Evolutionary conservation across 2,888 invertebrate species (phyloP).

Genomic region (Drosophila buzzatii): DNA sequence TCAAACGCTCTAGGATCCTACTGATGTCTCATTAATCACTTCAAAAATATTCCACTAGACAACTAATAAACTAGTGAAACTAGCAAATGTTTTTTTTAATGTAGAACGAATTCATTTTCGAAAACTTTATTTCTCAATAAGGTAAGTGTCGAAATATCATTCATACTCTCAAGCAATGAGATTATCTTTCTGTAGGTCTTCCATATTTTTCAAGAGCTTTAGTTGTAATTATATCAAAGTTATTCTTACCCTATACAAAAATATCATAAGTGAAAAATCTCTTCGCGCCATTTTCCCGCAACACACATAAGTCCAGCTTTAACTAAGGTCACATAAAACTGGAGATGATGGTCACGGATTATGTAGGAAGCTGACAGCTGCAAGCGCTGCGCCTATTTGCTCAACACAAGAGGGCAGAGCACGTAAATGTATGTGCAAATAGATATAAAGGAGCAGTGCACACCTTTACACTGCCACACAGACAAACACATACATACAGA

Average conservation of each 20-base stretch:
- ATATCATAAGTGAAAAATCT: conserved; percentile 11
- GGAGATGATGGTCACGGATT: conserved; percentile 57
- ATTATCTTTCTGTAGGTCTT: no score
- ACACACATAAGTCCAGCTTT: conserved; percentile 41
- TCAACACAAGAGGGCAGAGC: conserved; percentile 51
- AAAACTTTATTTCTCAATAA: no score
- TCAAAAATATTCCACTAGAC: neutral
- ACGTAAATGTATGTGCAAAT: conserved; percentile 72
- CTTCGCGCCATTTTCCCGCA: conserved; percentile 3
- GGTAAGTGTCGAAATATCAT: no score
- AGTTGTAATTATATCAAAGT: no score
- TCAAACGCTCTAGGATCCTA: conserved; percentile 9
- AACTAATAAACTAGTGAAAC: neutral
- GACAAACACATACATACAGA: neutral
- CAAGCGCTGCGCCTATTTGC: conserved; percentile 65
- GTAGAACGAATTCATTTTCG: no score
- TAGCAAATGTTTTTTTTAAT: no score
- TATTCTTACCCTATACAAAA: no score
- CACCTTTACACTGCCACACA: conserved; percentile 5
- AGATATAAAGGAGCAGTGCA: conserved; percentile 34
- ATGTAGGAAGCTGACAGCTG: conserved; percentile 34
- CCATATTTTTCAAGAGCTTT: no score
- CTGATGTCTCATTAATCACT: conserved; percentile 5
- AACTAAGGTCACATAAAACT: conserved; percentile 57
- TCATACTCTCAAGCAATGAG: no score